A percentile compares a stretch with the other conserved stretches of the same genome.
Evolutionary conservation across 2,113 vertebrate genomes (phyloP).

Genomic region (Trochalopteron elliotii): DNA sequence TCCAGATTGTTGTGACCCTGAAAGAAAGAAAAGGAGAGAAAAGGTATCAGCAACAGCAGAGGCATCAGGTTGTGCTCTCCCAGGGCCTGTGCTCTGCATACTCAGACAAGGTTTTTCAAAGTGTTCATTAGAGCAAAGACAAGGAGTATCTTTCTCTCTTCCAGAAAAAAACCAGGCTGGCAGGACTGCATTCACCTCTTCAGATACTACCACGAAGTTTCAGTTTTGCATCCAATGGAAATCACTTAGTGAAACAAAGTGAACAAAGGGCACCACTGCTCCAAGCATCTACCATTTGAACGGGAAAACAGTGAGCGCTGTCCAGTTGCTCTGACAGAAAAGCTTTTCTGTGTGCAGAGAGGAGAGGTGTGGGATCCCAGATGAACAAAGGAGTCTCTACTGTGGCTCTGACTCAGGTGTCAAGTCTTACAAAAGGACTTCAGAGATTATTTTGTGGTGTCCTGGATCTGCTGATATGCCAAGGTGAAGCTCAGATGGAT

Average conservation of each 20-base stretch:
- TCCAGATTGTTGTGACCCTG: constrained; percentile 87
- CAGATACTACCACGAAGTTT: background rate
- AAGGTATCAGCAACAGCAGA: background rate
- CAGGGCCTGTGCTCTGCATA: background rate
- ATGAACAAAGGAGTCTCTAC: background rate
- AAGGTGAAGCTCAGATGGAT: background rate
- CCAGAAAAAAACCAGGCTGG: background rate
- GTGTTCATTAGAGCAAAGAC: background rate
- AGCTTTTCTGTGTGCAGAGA: background rate
- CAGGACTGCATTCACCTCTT: background rate
- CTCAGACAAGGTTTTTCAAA: background rate
- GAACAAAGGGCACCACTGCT: background rate
- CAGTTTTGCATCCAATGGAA: background rate
- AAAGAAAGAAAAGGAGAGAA: constrained; percentile 15
- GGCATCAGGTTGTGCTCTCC: background rate
- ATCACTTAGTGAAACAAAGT: background rate
- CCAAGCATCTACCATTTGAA: background rate
- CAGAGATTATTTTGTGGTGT: background rate
- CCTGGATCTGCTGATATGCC: background rate
- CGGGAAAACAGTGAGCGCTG: background rate
- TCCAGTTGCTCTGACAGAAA: background rate
- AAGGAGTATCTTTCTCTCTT: background rate
- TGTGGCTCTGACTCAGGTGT: background rate
- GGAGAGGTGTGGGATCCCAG: background rate
- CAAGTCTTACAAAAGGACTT: background rate